Conservation (phyloP, 1,140 invertebrate genomes). For the Ylistrum balloti region DNA sequence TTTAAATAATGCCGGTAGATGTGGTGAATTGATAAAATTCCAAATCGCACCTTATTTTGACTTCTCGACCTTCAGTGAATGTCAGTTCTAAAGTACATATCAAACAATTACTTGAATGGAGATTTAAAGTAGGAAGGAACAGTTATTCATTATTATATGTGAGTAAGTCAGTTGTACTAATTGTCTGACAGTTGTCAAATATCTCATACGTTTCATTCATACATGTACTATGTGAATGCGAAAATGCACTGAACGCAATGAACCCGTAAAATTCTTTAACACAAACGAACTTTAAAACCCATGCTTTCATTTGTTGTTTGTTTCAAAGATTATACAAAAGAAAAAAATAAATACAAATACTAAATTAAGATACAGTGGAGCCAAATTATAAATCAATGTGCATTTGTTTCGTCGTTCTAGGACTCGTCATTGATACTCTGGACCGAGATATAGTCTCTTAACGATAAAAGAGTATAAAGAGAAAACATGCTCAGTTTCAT, state of each 20-base stretch:
- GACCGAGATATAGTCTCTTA: no score
- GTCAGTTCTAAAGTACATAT: not conserved
- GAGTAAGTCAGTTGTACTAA: not conserved
- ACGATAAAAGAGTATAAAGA: no score
- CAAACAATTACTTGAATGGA: not conserved
- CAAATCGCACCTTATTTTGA: constrained; percentile 5
- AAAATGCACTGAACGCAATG: not conserved
- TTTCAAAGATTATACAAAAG: no score
- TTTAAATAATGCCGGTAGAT: not conserved
- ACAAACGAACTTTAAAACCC: not conserved
- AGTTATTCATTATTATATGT: not conserved
- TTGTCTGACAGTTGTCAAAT: constrained; percentile 33
- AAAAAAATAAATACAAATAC: no score
- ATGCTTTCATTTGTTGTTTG: no score
- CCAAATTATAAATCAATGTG: no score
- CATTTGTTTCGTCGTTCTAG: no score
- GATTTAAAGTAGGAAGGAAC: not conserved
- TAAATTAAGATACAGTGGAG: no score
- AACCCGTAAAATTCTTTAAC: not conserved
- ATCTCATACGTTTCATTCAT: not conserved
- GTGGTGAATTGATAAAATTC: not conserved
- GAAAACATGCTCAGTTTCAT: no score
- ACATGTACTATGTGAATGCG: not conserved
- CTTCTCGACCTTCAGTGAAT: not conserved
- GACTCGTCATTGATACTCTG: no score